Conservation (phyloP, 2,113 vertebrate genomes). For the Cyprinodon variegatus region DNA sequence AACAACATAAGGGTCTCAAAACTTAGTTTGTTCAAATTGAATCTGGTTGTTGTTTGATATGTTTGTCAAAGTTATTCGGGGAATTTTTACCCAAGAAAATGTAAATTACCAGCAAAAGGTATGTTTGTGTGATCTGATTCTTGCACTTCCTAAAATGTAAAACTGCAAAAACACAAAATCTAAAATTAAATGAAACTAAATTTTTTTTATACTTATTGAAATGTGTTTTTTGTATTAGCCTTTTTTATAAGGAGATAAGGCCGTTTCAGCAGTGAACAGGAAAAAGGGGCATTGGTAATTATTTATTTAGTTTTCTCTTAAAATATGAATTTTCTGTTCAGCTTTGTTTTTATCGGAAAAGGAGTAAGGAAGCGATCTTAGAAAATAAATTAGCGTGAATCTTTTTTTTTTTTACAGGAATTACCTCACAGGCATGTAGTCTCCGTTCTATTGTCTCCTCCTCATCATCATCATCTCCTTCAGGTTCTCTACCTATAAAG, state of each 20-base stretch:
- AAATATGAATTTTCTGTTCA: not conserved
- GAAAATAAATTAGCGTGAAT: not conserved
- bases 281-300: too few relatives aligned
- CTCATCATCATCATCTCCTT: conserved; percentile 34
- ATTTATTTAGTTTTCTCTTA: too few relatives aligned
- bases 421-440: conserved; percentile 85
- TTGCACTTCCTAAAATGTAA: not conserved
- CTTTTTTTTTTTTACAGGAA: not conserved
- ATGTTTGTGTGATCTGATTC: not conserved
- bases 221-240: too few relatives aligned
- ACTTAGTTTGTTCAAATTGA: too few relatives aligned
- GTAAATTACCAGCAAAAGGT: not conserved
- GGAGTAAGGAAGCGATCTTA: not conserved
- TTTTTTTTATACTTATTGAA: not conserved
- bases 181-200: not conserved
- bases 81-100: not conserved
- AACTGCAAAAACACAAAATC: not conserved
- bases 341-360: not conserved
- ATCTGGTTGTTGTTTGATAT: too few relatives aligned
- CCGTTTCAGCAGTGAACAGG: too few relatives aligned
- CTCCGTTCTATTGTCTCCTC: conserved; percentile 77
- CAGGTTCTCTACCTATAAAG: conserved; percentile 72
- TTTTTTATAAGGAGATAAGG: not conserved
- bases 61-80: too few relatives aligned
- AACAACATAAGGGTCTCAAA: too few relatives aligned